Base-by-base conservation (phyloP, 1,140 invertebrate genomes). In the Neuroterus valhalla region DNA sequence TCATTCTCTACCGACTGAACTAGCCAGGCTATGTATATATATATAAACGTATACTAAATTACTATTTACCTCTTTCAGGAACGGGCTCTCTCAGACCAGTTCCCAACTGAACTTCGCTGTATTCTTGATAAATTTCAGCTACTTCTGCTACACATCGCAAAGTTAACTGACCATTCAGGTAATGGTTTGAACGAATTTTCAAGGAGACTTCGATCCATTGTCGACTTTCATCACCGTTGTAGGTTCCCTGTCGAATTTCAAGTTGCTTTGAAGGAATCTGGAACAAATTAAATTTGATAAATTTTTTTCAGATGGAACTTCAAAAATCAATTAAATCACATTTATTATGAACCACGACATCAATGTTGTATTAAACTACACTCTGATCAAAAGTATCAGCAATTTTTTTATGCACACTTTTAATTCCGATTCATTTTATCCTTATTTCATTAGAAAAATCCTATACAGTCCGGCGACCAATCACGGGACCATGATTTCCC, bases 121-220 rank as follows among this genome's bases (percentile, higher is more conserved):
- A 78, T 52, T 72, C 67, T 21, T 78, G 76, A 74, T 85, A 89
- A 70, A 88, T 79, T n/a, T 78, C 84, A 0, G 82, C 74, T 73
- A 89, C 86, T 68, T 86, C 78, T 10, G 86, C 86, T 26, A 78
- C 88, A 75, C 88, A 89, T 42, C 85, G 87, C 42, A 89, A 80
- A 69, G 77, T 87, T 76, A 89, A 78, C 74, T 88, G 87, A 38
- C 87, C 87, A 72, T 87, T 83, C 23, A 70, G 15, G 78, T 84
- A 89, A 81, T 89, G 85, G 68, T 73, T 83, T 10, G 85, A 81
- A 31, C 83, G 80, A n/a, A 89, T 81, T 3, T 72, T 76, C 21
- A 89, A 71, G 43, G 62, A 83, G 10, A 88, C 74, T 45, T 84
- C 82, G 67, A 82, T 86, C 82, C 77, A 84, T 45, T 89, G 87